These are phyloP conservation scores for Dorcus hopei DNA, from an alignment of 2,888 invertebrate genomes.

Conservation along the genomic window DNA sequence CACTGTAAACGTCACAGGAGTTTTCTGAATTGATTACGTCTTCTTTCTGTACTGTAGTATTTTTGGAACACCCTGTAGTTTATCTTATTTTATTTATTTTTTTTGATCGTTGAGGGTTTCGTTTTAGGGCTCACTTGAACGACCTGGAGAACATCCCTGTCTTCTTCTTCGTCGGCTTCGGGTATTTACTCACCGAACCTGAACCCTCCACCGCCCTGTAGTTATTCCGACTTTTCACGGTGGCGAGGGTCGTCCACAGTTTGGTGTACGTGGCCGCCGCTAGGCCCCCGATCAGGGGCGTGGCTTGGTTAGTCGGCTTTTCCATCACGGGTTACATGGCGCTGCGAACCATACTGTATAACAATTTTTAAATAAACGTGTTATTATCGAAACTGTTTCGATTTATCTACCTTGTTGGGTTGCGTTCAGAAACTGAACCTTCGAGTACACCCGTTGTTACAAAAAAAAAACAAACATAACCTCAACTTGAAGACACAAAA, in stretches of 20 bases:
- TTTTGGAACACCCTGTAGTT: background rate
- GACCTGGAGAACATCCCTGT: slow-evolving; percentile 70
- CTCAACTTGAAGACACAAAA: too few species aligned
- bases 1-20: too few species aligned
- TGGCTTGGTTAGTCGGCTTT: slow-evolving; percentile 20
- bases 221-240: slow-evolving; percentile 57
- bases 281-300: slow-evolving; percentile 44
- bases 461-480: too few species aligned
- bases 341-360: slow-evolving; percentile 15
- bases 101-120: background rate
- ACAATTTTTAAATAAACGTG: too few species aligned
- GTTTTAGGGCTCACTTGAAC: slow-evolving; percentile 64
- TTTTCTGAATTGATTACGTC: background rate
- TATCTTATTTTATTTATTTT: too few species aligned
- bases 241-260: slow-evolving; percentile 59
- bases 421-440: too few species aligned
- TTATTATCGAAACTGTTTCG: too few species aligned
- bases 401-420: too few species aligned
- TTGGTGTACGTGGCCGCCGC: slow-evolving; percentile 62
- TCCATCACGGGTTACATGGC: slow-evolving; percentile 24
- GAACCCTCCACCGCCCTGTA: slow-evolving; percentile 50
- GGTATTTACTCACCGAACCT: slow-evolving; percentile 62
- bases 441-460: too few species aligned
- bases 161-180: slow-evolving; percentile 59
- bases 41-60: background rate